phyloP scores from a whole-genome alignment of 2,888 invertebrate species.

The Lathronympha strigana region DNA sequence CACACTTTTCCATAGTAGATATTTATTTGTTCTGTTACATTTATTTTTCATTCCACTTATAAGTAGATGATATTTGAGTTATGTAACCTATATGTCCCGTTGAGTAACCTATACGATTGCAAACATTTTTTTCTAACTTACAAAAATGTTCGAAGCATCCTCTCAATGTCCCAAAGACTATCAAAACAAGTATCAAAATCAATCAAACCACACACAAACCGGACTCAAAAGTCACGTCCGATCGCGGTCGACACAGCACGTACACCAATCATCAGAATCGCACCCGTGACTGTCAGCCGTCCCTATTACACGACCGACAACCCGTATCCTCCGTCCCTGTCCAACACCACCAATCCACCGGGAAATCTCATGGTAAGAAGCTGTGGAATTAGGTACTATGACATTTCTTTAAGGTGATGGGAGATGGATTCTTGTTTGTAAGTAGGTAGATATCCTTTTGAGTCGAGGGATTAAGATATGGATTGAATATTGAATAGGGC shows the following conservation, averaged over 20 bases:
- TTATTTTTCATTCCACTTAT: too few relatives aligned
- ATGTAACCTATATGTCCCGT: too few relatives aligned
- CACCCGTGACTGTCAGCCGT: constrained; percentile 73
- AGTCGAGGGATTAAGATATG: constrained; percentile 26
- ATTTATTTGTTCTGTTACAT: too few relatives aligned
- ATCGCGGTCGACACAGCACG: constrained; percentile 77
- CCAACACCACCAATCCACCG: constrained; percentile 66
- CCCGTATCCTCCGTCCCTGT: constrained; percentile 50
- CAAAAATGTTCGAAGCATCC: not conserved
- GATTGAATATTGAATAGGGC: constrained; percentile 36
- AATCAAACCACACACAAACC: constrained; percentile 51
- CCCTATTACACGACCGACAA: constrained; percentile 49
- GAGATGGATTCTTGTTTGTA: constrained; percentile 63
- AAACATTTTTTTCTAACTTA: too few relatives aligned
- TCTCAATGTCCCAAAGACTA: not conserved
- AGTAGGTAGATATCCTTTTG: constrained; percentile 35
- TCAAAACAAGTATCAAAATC: constrained; percentile 63
- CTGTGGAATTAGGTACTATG: constrained; percentile 78
- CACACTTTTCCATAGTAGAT: too few relatives aligned
- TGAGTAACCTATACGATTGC: too few relatives aligned
- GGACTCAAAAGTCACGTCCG: constrained; percentile 74
- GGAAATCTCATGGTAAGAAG: constrained; percentile 78
- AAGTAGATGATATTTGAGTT: too few relatives aligned
- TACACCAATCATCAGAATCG: constrained; percentile 80
- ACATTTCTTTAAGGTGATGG: constrained; percentile 73